Conservation (phyloP, 2,888 invertebrate species). For the Hedychridium roseum region DNA sequence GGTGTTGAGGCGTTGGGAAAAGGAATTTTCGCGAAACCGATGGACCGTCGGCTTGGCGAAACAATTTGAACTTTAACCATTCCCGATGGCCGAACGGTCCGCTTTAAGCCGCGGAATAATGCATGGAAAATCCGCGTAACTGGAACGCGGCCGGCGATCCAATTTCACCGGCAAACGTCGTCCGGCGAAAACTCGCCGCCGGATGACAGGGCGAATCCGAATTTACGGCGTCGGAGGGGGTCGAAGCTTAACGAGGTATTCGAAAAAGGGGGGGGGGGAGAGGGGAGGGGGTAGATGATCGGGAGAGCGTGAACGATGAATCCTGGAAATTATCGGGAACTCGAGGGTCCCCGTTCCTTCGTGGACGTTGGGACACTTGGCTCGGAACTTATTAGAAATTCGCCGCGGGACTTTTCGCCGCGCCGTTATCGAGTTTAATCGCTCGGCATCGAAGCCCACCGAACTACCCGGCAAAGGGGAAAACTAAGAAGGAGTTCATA, state of each 20-base stretch:
- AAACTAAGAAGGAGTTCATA: too few species aligned
- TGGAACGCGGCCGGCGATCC: too few species aligned
- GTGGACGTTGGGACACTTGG: background rate
- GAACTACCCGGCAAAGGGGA: too few species aligned
- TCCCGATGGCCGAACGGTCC: too few species aligned
- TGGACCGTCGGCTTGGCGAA: too few species aligned
- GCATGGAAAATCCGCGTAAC: too few species aligned
- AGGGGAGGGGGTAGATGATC: background rate
- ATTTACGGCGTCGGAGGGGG: conserved; percentile 9
- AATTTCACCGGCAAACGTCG: too few species aligned
- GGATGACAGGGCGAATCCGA: conserved; percentile 27
- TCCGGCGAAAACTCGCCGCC: too few species aligned
- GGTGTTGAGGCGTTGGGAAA: too few species aligned
- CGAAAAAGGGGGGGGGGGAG: background rate
- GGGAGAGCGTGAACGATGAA: background rate
- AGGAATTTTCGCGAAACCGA: too few species aligned
- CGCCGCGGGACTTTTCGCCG: background rate
- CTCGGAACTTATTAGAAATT: background rate
- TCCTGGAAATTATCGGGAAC: background rate
- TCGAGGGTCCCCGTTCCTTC: background rate
- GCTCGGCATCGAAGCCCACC: conserved; percentile 1
- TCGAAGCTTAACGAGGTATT: background rate
- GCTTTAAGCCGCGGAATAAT: too few species aligned
- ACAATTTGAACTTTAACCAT: too few species aligned
- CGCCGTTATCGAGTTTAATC: conserved; percentile 3